phyloP scores from a whole-genome alignment of 2,888 invertebrate species.

The Lordiphosa fenestrarum region DNA sequence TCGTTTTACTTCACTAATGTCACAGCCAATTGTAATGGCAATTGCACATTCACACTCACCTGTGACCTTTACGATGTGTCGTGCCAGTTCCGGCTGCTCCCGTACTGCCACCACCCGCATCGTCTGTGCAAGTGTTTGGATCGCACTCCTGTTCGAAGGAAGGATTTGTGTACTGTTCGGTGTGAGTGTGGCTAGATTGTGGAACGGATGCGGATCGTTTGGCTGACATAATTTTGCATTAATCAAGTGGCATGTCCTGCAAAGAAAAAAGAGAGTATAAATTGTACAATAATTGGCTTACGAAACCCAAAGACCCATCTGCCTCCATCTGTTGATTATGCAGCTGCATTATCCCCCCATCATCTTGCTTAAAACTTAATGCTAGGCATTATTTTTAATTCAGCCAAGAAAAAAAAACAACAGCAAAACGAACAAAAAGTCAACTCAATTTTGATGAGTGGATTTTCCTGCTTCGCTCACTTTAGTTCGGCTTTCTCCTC shows the following conservation, averaged over 20 bases:
- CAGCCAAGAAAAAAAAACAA: background rate
- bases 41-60: constrained; percentile 79
- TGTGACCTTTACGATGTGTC: constrained; percentile 85
- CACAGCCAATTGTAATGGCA: constrained; percentile 25
- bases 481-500: constrained; percentile 8
- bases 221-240: constrained; percentile 71
- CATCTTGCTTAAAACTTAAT: constrained; percentile 2
- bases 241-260: constrained; percentile 49
- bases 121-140: constrained; percentile 32
- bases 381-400: constrained; percentile 12
- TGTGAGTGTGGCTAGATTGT: constrained; percentile 35
- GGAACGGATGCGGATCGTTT: constrained; percentile 39
- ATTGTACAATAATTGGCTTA: constrained; percentile 10
- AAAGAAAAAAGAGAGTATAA: constrained; percentile 9
- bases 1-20: constrained; percentile 32
- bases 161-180: constrained; percentile 73
- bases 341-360: background rate
- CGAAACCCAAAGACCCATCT: background rate
- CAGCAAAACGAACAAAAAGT: background rate
- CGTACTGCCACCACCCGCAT: constrained; percentile 14
- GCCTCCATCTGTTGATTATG: no score
- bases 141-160: constrained; percentile 71
- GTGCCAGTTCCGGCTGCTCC: constrained; percentile 69
- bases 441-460: constrained; percentile 10
- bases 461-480: constrained; percentile 8